Conservation (phyloP, 1,140 invertebrate genomes). For the Camponotus vicinus region DNA sequence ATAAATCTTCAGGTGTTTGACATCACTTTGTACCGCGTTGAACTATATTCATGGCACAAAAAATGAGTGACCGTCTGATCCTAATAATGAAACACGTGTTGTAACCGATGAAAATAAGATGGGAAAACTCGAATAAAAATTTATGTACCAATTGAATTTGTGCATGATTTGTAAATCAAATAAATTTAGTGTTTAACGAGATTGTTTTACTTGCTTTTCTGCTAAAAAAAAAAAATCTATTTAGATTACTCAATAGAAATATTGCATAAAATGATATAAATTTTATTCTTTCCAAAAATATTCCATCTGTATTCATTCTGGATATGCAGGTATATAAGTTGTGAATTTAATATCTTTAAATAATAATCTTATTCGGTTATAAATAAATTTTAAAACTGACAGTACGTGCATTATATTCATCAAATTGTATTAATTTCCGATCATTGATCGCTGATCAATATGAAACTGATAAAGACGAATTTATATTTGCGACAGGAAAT, state of each 20-base stretch:
- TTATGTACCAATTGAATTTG: constrained; percentile 3
- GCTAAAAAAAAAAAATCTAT: constrained; percentile 9
- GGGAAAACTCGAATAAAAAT: constrained; percentile 38
- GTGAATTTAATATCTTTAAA: no score
- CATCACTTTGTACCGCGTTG: constrained; percentile 15
- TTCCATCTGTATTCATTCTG: constrained; percentile 24
- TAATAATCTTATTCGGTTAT: not conserved
- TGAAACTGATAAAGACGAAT: not conserved
- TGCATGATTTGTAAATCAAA: not conserved
- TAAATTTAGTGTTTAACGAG: constrained; percentile 8
- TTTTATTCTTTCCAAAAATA: not conserved
- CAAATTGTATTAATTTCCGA: not conserved
- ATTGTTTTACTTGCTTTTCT: constrained; percentile 31
- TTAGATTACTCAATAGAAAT: constrained; percentile 12
- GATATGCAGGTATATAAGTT: not conserved
- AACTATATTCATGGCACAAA: not conserved
- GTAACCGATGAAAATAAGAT: constrained; percentile 21
- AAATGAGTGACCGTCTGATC: not conserved
- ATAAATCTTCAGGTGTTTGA: constrained; percentile 44
- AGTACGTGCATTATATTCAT: not conserved
- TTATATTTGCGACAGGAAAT: not conserved
- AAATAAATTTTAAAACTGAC: not conserved
- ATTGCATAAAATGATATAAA: constrained; percentile 15
- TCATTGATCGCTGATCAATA: constrained; percentile 1
- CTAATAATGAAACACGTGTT: constrained; percentile 21